Evolutionary conservation across 2,888 invertebrate genomes (phyloP).

Genomic region (Choristoneura rosaceana): DNA sequence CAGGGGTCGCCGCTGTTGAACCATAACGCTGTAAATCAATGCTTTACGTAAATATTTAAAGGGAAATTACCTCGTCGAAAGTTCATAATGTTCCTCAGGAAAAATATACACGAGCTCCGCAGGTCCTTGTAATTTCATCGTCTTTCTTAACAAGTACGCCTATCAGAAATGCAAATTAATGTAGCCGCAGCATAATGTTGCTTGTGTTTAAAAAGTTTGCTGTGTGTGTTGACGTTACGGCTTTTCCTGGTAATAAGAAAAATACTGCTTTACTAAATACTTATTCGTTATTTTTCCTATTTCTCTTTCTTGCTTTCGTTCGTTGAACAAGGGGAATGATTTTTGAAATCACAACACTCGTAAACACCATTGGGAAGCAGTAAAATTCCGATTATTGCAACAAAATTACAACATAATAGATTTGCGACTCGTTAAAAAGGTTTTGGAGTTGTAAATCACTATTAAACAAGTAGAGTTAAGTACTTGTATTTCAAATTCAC

Average conservation of each 20-base stretch:
- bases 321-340: too few species aligned
- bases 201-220: conserved; percentile 32
- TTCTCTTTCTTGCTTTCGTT: not conserved
- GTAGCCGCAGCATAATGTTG: conserved; percentile 30
- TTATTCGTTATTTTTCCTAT: not conserved
- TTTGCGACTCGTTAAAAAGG: too few species aligned
- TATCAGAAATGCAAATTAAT: conserved; percentile 39
- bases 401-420: too few species aligned
- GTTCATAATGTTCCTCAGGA: conserved; percentile 55
- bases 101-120: conserved; percentile 39
- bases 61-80: conserved; percentile 67
- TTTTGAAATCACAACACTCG: too few species aligned
- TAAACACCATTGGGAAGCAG: too few species aligned
- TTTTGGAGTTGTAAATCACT: too few species aligned
- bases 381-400: too few species aligned
- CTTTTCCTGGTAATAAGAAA: conserved; percentile 17
- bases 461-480: too few species aligned
- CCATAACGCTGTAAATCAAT: conserved; percentile 75
- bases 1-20: conserved; percentile 66
- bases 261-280: conserved; percentile 6
- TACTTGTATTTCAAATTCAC: too few species aligned
- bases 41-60: conserved; percentile 63
- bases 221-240: conserved; percentile 30
- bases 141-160: conserved; percentile 33
- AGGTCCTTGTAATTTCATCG: conserved; percentile 31